phyloP scores from a whole-genome alignment of 2,888 invertebrate species.

The Drosophila limbata region DNA sequence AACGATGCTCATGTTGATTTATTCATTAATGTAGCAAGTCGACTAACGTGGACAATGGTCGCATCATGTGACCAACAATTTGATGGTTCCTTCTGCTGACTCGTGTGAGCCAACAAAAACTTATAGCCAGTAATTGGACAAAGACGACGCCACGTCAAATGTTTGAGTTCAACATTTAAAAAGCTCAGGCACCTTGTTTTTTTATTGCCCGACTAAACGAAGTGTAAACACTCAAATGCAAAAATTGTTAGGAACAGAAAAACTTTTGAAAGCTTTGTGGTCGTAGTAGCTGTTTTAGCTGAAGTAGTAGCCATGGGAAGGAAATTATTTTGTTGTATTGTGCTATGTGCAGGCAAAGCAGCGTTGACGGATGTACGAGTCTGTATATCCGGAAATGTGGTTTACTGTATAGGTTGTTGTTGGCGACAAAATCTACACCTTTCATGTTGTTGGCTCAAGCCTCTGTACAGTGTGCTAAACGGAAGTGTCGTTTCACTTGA shows the following conservation, averaged over 20 bases:
- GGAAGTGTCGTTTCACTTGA: constrained; percentile 75
- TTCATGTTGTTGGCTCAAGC: constrained; percentile 14
- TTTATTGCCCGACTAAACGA: constrained; percentile 32
- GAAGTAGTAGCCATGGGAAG: constrained; percentile 1
- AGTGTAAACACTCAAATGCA: constrained; percentile 32
- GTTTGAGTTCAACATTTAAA: constrained; percentile 54
- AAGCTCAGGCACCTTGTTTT: constrained; percentile 42
- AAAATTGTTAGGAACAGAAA: constrained; percentile 21
- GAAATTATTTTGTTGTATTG: constrained; percentile 25
- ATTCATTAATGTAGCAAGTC: constrained; percentile 65
- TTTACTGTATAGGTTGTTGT: constrained; percentile 66
- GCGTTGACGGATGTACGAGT: constrained; percentile 58
- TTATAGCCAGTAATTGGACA: constrained; percentile 29
- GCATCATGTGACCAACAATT: constrained; percentile 33
- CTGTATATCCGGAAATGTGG: constrained; percentile 74
- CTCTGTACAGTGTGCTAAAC: constrained; percentile 31
- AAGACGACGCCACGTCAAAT: constrained; percentile 41
- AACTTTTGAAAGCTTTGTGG: constrained; percentile 15
- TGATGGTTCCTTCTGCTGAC: constrained; percentile 25
- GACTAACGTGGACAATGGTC: constrained; percentile 23
- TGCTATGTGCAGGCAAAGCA: constrained; percentile 1
- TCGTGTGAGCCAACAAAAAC: constrained; percentile 20
- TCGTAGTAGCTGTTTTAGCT: constrained; percentile 10
- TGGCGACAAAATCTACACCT: constrained; percentile 65
- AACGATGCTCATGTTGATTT: constrained; percentile 67